Conservation (phyloP, 2,888 invertebrate genomes). For the Odontothrips loti region DNA sequence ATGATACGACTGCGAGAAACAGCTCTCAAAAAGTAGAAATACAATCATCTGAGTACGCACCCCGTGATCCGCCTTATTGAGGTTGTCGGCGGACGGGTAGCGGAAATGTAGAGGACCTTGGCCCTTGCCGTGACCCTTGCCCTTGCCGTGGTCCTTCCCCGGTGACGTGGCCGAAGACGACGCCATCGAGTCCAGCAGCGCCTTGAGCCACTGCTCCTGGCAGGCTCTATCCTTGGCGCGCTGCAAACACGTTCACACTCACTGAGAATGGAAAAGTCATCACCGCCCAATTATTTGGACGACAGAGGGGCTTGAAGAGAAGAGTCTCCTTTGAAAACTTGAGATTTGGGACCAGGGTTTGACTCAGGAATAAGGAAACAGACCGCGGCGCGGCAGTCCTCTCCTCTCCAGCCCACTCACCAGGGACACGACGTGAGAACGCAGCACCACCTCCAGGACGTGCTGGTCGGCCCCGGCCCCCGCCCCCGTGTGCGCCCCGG, state of each 20-base stretch:
- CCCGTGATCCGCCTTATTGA: background rate
- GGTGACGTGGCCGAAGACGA: background rate
- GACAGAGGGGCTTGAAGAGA: background rate
- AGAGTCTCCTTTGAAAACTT: too few species aligned
- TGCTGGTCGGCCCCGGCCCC: slow-evolving; percentile 39
- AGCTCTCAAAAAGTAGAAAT: too few species aligned
- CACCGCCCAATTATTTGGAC: too few species aligned
- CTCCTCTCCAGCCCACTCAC: slow-evolving; percentile 42
- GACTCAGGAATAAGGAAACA: too few species aligned
- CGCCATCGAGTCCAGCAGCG: slow-evolving; percentile 49
- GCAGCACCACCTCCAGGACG: slow-evolving; percentile 49
- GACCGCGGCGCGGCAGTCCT: too few species aligned
- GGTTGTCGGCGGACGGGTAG: slow-evolving; percentile 7
- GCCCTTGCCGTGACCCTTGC: background rate
- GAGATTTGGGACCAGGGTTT: too few species aligned
- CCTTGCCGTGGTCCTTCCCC: background rate
- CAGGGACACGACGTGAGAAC: slow-evolving; percentile 48
- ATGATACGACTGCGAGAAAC: too few species aligned
- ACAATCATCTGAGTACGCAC: too few species aligned
- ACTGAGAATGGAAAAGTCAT: slow-evolving; percentile 31
- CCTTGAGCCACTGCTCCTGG: slow-evolving; percentile 54
- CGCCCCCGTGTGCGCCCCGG: slow-evolving; percentile 39
- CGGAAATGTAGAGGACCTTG: background rate
- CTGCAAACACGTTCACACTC: slow-evolving; percentile 43
- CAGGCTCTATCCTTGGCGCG: slow-evolving; percentile 49